These are phyloP conservation scores for Asobara japonica DNA, from an alignment of 1,140 invertebrate genomes.

Conservation along the genomic window DNA sequence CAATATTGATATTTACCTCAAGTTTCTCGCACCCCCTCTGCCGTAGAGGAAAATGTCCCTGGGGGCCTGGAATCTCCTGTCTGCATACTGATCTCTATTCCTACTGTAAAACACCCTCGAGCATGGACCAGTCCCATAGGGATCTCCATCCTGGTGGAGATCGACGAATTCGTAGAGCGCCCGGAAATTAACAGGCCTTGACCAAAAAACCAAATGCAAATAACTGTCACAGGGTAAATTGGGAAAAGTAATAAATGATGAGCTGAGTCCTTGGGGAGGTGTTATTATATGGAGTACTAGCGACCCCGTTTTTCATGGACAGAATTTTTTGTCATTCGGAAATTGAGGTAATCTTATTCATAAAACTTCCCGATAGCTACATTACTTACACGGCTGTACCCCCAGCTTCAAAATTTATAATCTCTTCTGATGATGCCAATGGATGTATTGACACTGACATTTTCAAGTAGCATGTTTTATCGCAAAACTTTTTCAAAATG, in stretches of 20 bases:
- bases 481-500: no score
- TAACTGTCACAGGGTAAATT: neutral
- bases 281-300: no score
- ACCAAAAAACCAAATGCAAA: slow-evolving; percentile 45
- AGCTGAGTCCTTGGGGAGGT: no score
- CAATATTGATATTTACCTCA: slow-evolving; percentile 73
- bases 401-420: no score
- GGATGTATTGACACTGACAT: no score
- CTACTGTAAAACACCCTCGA: slow-evolving; percentile 75
- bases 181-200: slow-evolving; percentile 82
- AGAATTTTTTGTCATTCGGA: no score
- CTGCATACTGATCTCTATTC: slow-evolving; percentile 66
- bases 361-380: no score
- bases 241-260: neutral
- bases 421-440: no score
- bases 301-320: no score
- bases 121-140: slow-evolving; percentile 74
- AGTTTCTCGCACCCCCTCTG: slow-evolving; percentile 80
- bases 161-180: slow-evolving; percentile 92
- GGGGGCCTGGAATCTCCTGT: slow-evolving; percentile 75
- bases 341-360: no score
- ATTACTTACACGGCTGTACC: no score
- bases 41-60: slow-evolving; percentile 88
- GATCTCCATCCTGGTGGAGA: slow-evolving; percentile 83
- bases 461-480: no score